Evolutionary conservation across 2,888 invertebrate species (phyloP).

Genomic region (Molorchus minor): DNA sequence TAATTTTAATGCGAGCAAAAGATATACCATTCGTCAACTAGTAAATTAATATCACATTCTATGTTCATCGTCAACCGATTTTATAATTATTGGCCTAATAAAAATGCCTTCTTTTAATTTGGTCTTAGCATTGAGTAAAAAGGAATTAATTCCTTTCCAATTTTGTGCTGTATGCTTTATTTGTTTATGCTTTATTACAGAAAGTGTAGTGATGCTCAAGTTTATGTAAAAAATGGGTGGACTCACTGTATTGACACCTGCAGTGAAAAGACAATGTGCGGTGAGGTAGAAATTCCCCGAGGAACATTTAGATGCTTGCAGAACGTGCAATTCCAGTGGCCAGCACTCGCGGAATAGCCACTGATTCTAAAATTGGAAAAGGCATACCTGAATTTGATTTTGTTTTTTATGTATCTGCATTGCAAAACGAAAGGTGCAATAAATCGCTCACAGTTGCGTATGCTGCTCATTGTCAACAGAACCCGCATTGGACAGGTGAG

Average conservation of each 20-base stretch:
- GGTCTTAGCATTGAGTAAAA: not conserved
- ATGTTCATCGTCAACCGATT: no score
- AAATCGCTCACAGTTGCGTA: conserved; percentile 94
- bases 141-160: not conserved
- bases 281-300: conserved; percentile 94
- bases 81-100: no score
- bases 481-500: conserved; percentile 77
- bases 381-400: conserved; percentile 90
- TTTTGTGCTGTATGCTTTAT: not conserved
- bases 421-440: conserved; percentile 91
- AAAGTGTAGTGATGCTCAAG: conserved; percentile 88
- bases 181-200: conserved; percentile 66
- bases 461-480: conserved; percentile 99
- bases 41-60: no score
- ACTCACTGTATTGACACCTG: conserved; percentile 90
- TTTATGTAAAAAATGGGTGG: conserved; percentile 83
- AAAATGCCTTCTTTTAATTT: no score
- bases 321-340: conserved; percentile 87
- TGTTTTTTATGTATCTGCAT: conserved; percentile 95
- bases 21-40: no score
- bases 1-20: no score
- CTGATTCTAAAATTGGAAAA: conserved; percentile 66
- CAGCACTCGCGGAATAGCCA: conserved; percentile 77
- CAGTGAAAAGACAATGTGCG: conserved; percentile 89
- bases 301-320: conserved; percentile 92